Evolutionary conservation across 1,140 invertebrate species (phyloP).

Genomic region (Ceratitis capitata): DNA sequence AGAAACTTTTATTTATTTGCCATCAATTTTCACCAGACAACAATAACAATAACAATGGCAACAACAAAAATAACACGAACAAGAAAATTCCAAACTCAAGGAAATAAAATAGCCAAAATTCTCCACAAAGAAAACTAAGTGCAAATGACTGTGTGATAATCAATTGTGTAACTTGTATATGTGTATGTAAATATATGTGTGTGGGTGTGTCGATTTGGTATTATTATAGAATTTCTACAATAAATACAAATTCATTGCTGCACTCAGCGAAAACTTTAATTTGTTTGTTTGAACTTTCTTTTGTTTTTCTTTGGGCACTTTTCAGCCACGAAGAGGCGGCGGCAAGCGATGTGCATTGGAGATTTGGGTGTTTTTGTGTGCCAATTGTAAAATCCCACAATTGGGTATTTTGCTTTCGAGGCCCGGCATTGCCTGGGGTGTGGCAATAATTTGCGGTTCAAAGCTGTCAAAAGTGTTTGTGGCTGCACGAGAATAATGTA

Average conservation of each 20-base stretch:
- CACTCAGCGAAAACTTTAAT: conserved; percentile 28
- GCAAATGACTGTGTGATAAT: too few species aligned
- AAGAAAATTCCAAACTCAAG: background rate
- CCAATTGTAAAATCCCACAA: background rate
- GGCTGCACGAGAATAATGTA: background rate
- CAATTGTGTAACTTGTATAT: too few species aligned
- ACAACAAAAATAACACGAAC: too few species aligned
- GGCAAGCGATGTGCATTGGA: background rate
- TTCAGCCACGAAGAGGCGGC: background rate
- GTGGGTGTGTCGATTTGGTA: background rate
- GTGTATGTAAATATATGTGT: background rate
- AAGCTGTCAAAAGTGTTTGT: background rate
- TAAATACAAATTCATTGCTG: background rate
- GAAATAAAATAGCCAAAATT: background rate
- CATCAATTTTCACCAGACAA: background rate
- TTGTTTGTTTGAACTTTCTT: conserved; percentile 29
- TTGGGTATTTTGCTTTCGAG: background rate
- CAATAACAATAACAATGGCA: too few species aligned
- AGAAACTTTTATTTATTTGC: conserved; percentile 2
- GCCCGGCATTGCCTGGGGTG: background rate
- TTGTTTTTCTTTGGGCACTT: background rate
- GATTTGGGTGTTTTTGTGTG: background rate
- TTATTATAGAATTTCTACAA: background rate
- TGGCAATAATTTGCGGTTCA: background rate
- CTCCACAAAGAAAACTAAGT: background rate